Base-by-base conservation (phyloP, 2,888 invertebrate species). In the Malthinus flaveolus region DNA sequence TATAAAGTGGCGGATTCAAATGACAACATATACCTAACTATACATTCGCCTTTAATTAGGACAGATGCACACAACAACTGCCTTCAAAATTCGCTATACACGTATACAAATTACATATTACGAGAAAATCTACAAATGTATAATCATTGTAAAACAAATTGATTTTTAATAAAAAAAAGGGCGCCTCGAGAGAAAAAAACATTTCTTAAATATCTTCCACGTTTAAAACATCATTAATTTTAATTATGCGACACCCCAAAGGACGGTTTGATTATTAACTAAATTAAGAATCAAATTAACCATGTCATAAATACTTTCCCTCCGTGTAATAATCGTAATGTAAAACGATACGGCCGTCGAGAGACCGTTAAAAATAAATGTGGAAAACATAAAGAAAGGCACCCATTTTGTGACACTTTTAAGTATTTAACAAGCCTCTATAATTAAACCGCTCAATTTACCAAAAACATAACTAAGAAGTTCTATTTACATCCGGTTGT, bases 351-450 rank as follows among this genome's bases (percentile, higher is more conserved):
- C 56, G 57, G 52, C 42, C 59, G 53, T 59, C 51, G 59, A 60
- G 52, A 37, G 64, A 69, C 72, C 74, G 73, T 75, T 75, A 74
- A 73, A 72, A 71, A 69, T 70, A 67, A 73, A 73, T 74, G 73
- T 75, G 74, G 73, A 73, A 73, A 62, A 63, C 73, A 72, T 73
- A 73, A 74, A 69, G 63, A 59, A 63, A 39, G 57, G 54, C 59
- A 49, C 33, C 59, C 61, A 59, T 59, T 63, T 64, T 53, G 57
- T 56, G 65, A 55, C 57, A 62, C 62, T 54, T 62, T 62, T 53
- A 62, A 59, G 60, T 59, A 60, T 64, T 66, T 63, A 66, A 64
- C 53, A 57, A 64, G 61, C 59, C 50, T 64, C 60, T 58, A 60
- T 63, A 66, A 66, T 66, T 66, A 66, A 62, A 58, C 56, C 55